Conservation (phyloP, 2,888 invertebrate species). For the Nomada ruficornis region DNA sequence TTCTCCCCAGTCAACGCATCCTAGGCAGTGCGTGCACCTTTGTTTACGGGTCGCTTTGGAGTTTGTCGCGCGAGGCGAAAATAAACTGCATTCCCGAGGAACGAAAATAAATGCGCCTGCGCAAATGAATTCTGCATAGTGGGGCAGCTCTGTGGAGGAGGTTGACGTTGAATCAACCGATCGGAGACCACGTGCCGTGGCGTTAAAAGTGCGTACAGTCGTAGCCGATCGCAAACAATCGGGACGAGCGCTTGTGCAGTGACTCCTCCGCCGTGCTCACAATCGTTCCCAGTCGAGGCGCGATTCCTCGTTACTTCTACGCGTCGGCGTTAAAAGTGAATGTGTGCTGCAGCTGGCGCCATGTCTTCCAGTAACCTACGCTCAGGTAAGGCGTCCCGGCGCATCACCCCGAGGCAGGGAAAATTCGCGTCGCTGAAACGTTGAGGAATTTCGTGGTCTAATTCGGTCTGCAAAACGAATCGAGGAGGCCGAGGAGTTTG, state of each 20-base stretch:
- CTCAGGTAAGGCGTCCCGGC: slow-evolving; percentile 46
- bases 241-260: slow-evolving; percentile 28
- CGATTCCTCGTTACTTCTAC: neutral
- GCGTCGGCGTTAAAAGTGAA: slow-evolving; percentile 33
- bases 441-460: no score
- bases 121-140: neutral
- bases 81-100: neutral
- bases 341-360: slow-evolving; percentile 1
- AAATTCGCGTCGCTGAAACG: neutral
- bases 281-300: slow-evolving; percentile 6
- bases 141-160: slow-evolving; percentile 1
- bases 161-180: slow-evolving; percentile 37
- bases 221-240: slow-evolving; percentile 53
- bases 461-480: neutral
- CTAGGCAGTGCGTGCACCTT: neutral
- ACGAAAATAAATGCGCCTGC: slow-evolving; percentile 44
- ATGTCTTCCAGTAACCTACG: slow-evolving; percentile 55
- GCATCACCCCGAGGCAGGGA: neutral
- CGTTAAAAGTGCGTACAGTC: slow-evolving; percentile 63
- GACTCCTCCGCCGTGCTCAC: slow-evolving; percentile 12
- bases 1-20: neutral
- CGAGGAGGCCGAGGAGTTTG: no score
- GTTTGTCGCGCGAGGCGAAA: slow-evolving; percentile 31
- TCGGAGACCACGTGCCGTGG: slow-evolving; percentile 55
- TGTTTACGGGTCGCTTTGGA: neutral